These are phyloP conservation scores for Clarias platycephalus DNA, from an alignment of 2,797 vertebrate species.

Conservation along the genomic window DNA sequence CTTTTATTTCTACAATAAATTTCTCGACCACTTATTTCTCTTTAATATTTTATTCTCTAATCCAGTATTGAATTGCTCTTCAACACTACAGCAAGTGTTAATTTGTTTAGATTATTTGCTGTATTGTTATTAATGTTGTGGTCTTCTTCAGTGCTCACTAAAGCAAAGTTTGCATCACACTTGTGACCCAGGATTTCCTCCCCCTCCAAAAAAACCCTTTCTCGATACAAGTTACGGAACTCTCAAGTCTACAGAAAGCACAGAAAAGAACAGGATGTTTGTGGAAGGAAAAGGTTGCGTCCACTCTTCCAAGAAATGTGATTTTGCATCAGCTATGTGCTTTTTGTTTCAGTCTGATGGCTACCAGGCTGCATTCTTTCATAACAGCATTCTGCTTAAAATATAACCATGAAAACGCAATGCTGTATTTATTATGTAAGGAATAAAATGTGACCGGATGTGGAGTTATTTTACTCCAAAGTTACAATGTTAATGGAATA, in stretches of 20 bases:
- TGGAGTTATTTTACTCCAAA: background rate
- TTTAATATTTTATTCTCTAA: background rate
- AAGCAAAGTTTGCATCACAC: background rate
- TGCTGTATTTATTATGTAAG: background rate
- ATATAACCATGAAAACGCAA: background rate
- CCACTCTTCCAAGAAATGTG: constrained; percentile 2
- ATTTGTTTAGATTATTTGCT: background rate
- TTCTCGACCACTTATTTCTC: background rate
- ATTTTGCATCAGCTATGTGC: background rate
- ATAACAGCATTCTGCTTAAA: background rate
- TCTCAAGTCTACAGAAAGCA: background rate
- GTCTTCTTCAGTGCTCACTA: background rate
- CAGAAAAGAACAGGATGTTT: background rate
- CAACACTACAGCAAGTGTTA: background rate
- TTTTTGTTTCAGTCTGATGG: no score
- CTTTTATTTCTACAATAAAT: background rate
- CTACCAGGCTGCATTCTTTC: background rate
- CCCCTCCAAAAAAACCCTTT: background rate
- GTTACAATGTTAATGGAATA: background rate
- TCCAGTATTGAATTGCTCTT: background rate
- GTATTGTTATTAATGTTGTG: background rate
- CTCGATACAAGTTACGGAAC: background rate
- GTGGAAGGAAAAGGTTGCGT: background rate
- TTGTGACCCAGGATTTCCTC: background rate
- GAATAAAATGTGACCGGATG: background rate